phyloP scores from a whole-genome alignment of 30 jellyfish, hydroid and myxozoan species.

The Catostylus mosaicus region DNA sequence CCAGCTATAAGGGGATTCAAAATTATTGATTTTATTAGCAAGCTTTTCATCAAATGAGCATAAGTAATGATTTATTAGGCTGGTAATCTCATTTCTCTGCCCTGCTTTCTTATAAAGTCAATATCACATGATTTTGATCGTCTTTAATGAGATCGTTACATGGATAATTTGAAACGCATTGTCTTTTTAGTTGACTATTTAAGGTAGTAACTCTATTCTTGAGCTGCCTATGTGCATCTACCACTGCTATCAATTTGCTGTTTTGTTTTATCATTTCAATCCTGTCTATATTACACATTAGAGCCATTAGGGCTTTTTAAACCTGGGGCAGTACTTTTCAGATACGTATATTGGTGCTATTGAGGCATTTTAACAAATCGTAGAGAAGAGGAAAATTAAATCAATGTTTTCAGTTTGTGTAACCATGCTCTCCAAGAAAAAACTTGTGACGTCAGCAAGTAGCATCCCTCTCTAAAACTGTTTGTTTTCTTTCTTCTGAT shows the following conservation, averaged over 20 bases:
- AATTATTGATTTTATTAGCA: too few species aligned
- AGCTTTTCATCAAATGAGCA: too few species aligned
- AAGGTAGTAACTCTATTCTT: not conserved
- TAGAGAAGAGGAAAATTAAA: not conserved
- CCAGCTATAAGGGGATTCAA: too few species aligned
- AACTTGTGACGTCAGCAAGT: not conserved
- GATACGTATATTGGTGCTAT: not conserved
- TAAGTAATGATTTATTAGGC: too few species aligned
- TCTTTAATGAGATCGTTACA: too few species aligned
- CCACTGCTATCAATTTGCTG: not conserved
- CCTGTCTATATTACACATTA: slow-evolving; percentile 7
- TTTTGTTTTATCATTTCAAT: not conserved
- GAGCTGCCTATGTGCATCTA: slow-evolving; percentile 12
- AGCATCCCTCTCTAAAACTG: not conserved
- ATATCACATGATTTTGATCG: too few species aligned
- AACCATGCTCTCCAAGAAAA: slow-evolving; percentile 15
- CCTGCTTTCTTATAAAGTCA: too few species aligned
- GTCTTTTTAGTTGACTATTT: not conserved
- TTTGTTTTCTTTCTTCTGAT: slow-evolving; percentile 8
- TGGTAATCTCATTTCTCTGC: too few species aligned
- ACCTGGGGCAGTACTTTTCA: slow-evolving; percentile 10
- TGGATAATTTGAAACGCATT: too few species aligned
- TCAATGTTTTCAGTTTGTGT: not conserved
- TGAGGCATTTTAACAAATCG: slow-evolving; percentile 4
- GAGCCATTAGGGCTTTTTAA: not conserved